Conservation (phyloP, 2,113 vertebrate species). For the Phaethon lepturus region DNA sequence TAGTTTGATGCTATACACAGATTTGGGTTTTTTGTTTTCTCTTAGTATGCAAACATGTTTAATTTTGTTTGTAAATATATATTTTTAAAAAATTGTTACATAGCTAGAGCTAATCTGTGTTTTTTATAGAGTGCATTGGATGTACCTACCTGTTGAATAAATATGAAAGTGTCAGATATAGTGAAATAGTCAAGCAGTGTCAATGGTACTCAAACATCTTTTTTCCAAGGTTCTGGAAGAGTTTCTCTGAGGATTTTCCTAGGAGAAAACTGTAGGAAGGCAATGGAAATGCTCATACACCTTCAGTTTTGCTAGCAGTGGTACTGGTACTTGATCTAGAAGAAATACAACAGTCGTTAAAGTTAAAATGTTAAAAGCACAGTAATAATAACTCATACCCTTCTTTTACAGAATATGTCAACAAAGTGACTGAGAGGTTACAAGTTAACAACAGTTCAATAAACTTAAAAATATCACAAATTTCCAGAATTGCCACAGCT, state of each 20-base stretch:
- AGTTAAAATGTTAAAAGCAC: not conserved
- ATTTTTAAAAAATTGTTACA: not conserved
- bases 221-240: not conserved
- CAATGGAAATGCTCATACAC: not conserved
- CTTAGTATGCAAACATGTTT: not conserved
- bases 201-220: not conserved
- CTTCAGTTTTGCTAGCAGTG: not conserved
- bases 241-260: not conserved
- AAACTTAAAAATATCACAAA: not conserved
- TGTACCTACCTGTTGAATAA: not conserved
- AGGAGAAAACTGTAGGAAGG: not conserved
- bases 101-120: not conserved
- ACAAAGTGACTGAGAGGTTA: not conserved
- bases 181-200: not conserved
- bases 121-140: not conserved
- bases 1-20: not conserved
- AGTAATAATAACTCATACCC: not conserved
- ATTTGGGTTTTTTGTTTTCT: not conserved
- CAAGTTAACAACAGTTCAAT: not conserved
- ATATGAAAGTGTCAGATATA: not conserved
- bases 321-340: not conserved
- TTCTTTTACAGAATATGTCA: not conserved
- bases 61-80: not conserved
- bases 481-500: not conserved
- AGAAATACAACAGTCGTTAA: not conserved